phyloP scores from a whole-genome alignment of 2,113 vertebrate genomes.

The Eurystomus gularis region DNA sequence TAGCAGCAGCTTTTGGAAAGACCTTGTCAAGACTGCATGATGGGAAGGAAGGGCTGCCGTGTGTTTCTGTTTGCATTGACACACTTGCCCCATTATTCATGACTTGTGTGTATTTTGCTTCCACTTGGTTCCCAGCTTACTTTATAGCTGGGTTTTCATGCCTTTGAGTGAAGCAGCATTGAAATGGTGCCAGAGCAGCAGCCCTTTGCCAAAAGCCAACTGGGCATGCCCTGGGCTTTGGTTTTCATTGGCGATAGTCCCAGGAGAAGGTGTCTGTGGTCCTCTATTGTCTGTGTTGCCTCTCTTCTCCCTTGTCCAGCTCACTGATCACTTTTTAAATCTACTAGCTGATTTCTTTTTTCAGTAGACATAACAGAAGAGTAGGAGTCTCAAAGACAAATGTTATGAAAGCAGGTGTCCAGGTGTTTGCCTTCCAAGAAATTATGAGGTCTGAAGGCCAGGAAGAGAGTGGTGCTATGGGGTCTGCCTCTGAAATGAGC shows the following conservation, averaged over 20 bases:
- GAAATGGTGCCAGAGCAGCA: neutral
- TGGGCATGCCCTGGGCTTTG: neutral
- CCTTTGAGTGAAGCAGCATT: conserved; percentile 15
- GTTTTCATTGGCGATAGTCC: neutral
- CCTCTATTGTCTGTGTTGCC: neutral
- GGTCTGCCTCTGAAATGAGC: neutral
- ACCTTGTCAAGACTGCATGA: neutral
- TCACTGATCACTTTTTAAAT: neutral
- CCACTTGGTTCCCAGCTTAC: conserved; percentile 26
- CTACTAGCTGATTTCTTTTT: neutral
- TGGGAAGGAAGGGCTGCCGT: neutral
- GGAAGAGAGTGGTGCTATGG: neutral
- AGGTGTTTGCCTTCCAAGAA: neutral
- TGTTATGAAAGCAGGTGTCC: neutral
- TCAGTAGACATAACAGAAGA: neutral
- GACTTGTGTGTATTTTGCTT: conserved; percentile 35
- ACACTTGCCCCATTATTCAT: conserved; percentile 29
- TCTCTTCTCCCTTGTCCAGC: neutral
- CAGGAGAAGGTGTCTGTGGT: neutral
- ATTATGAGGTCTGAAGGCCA: neutral
- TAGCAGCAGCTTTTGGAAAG: neutral
- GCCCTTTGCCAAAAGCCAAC: conserved; percentile 40
- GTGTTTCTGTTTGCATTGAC: conserved; percentile 1
- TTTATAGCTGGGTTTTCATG: conserved; percentile 7
- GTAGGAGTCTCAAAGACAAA: neutral